A percentile compares a stretch with the other conserved stretches of the same genome.
Evolutionary conservation across 2,797 vertebrate species (phyloP).

Genomic region (Mus minutoides): DNA sequence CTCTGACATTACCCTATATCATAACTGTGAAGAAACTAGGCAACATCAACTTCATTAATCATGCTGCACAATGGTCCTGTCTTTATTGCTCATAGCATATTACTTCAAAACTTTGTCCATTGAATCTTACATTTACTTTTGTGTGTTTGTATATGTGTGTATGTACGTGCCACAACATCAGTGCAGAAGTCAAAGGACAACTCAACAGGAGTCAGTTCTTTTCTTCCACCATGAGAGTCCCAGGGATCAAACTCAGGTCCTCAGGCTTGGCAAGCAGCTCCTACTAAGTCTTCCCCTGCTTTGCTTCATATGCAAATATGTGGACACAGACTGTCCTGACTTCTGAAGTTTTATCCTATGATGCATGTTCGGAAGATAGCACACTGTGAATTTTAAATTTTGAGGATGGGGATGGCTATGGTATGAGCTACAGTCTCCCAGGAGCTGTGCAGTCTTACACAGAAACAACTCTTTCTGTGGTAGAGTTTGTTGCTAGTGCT

Average conservation of each 20-base stretch:
- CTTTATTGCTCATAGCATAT: slow-evolving; percentile 6
- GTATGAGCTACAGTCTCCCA: neutral
- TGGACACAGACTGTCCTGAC: neutral
- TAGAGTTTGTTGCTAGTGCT: neutral
- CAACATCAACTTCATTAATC: neutral
- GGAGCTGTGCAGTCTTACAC: neutral
- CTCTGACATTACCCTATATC: neutral
- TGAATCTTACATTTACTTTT: neutral
- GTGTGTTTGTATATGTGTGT: neutral
- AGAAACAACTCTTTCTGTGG: neutral
- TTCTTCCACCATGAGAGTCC: neutral
- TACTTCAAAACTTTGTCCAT: neutral
- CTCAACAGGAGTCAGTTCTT: neutral
- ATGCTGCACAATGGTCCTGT: neutral
- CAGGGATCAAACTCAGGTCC: neutral
- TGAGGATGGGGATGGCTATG: neutral
- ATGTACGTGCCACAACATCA: neutral
- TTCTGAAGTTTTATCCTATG: neutral
- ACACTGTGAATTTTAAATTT: neutral
- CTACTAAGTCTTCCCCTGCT: neutral
- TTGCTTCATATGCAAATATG: too few species aligned
- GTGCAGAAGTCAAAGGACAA: neutral
- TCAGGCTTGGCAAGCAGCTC: neutral
- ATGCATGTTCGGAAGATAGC: neutral
- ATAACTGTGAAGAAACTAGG: neutral